Percentiles rank a stretch among this genome's conserved stretches.
These are phyloP conservation scores for Riptortus pedestris DNA, from an alignment of 1,140 invertebrate genomes.

Conservation along the genomic window DNA sequence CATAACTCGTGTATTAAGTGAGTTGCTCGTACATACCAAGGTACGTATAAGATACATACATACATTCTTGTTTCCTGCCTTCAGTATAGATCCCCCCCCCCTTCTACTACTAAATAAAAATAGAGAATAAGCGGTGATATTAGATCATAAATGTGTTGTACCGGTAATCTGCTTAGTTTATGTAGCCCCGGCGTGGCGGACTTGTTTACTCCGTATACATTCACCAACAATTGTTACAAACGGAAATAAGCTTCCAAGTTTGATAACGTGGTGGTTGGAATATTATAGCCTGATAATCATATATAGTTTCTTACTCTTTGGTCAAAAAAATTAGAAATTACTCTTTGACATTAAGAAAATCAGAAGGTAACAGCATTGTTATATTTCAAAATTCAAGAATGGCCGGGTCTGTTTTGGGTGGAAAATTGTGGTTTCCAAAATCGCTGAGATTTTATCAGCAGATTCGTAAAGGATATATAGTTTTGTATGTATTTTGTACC, in stretches of 20 bases:
- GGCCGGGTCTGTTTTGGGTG: conserved; percentile 37
- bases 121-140: too few species aligned
- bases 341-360: not conserved
- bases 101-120: too few species aligned
- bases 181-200: too few species aligned
- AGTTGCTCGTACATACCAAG: too few species aligned
- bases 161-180: too few species aligned
- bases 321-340: not conserved
- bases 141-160: too few species aligned
- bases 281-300: not conserved
- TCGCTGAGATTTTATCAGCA: conserved; percentile 34
- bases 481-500: conserved; percentile 39
- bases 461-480: conserved; percentile 39
- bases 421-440: conserved; percentile 34
- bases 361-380: not conserved
- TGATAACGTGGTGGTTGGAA: not conserved
- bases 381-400: conserved; percentile 29
- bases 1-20: too few species aligned
- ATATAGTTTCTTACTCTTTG: not conserved
- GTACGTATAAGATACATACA: too few species aligned
- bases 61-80: too few species aligned
- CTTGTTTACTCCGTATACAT: too few species aligned
- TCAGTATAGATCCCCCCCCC: too few species aligned
- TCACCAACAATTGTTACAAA: too few species aligned
- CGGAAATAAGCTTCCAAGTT: not conserved